Base-by-base conservation (phyloP, 2,888 invertebrate genomes). In the Idaea straminata region DNA sequence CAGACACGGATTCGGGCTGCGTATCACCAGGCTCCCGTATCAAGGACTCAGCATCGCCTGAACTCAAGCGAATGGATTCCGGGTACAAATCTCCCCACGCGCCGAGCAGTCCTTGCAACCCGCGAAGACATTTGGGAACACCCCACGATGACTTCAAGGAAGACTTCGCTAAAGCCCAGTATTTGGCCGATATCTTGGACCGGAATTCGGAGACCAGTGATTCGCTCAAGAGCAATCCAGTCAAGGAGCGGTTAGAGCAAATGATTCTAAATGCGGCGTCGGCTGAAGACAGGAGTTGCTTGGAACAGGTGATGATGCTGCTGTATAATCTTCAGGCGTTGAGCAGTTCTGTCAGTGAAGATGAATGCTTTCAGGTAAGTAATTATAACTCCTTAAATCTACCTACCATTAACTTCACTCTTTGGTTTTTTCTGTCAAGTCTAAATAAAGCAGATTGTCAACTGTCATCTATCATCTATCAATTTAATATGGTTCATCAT, bases 261-360 rank as follows among this genome's bases (percentile, higher is more conserved):
- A 93, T 93, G 92, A 89, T 93, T 71, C 69, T 93, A 73, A 93
- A 89, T 65, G 91, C 93, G 61, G 88, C 87, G 15, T 92, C 92
- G 16, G 93, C 93, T 66, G 93, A 94, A 57, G 95, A 95, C 75
- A 94, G 94, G 79, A 89, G 92, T 62, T 95, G 95, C 74, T 86
- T 95, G 77, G 94, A 95, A 76, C 95, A 95, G 80, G 92, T 95
- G 62, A 81, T 95, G 67, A 93, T 94, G 83, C 86, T 95, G 75
- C 86, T 95, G 68, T 94, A 95, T 80, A 94, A 94, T 76, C 87
- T 94, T 62, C 95, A 95, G 80, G 87, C 94, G 64, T 83, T 94
- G 73, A 92, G 92, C 83, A 92, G 91, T 80, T 92, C 91, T 64
- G 91, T 93, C 72, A 93, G 92, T 76, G 93, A 94, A 82, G 94